Percentiles rank a stretch among this genome's conserved stretches.
Evolutionary conservation across 2,888 invertebrate genomes (phyloP).

Genomic region (Drosophila koepferae): DNA sequence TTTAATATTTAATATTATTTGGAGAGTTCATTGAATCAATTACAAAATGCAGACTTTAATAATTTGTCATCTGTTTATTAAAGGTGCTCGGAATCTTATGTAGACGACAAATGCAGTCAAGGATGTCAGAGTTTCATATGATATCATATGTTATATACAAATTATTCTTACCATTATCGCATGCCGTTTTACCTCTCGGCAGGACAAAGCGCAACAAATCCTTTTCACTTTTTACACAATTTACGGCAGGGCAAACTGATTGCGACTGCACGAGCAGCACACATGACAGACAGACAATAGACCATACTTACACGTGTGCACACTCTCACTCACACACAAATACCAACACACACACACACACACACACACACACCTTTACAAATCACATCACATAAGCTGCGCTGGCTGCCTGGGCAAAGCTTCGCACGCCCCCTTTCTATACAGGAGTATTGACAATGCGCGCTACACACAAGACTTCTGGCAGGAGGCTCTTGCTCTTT

Average conservation of each 20-base stretch:
- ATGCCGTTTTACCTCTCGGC: conserved; percentile 17
- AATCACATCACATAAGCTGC: conserved; percentile 23
- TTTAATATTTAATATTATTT: too few relatives aligned
- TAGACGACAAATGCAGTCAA: not conserved
- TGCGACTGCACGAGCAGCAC: conserved; percentile 36
- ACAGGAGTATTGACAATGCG: conserved; percentile 65
- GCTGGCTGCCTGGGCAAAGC: conserved; percentile 22
- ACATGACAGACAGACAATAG: conserved; percentile 48
- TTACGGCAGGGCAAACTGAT: conserved; percentile 55
- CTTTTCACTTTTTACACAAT: conserved; percentile 66
- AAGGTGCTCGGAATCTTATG: not conserved
- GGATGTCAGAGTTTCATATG: not conserved
- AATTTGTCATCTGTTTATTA: not conserved
- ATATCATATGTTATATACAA: not conserved
- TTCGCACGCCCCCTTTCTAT: conserved; percentile 27
- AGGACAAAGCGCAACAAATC: conserved; percentile 47
- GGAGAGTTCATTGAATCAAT: too few relatives aligned
- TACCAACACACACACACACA: conserved; percentile 7
- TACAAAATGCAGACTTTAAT: not conserved
- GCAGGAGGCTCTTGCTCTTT: conserved; percentile 40
- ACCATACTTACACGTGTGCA: conserved; percentile 32
- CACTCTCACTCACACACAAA: conserved; percentile 9
- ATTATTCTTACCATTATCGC: not conserved
- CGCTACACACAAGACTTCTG: conserved; percentile 40
- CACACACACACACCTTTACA: conserved; percentile 3